Base-by-base conservation (phyloP, 2,888 invertebrate species). In the Pachydiplax longipennis region DNA sequence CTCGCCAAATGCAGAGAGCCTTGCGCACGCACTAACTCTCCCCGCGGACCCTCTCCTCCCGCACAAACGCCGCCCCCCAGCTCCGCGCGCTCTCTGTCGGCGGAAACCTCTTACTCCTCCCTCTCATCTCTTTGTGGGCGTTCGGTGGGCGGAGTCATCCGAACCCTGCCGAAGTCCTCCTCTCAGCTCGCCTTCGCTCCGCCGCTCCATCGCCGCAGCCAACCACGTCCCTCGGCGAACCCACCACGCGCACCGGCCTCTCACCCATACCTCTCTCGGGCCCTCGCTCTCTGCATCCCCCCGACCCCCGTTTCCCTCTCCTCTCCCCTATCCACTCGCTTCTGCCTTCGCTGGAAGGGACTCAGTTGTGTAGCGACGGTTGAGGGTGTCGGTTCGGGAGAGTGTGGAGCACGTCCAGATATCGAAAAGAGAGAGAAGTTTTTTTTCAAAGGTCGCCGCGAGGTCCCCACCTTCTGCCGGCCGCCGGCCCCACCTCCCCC, bases 281-380 rank as follows among this genome's bases (percentile, higher is more conserved):
- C 37, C 1, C 5, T 5, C n/a, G 22, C 22, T n/a, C 35, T 18
- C 6, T n/a, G 35, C 18, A 12, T 37, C 61, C 87, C n/a, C 87
- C 87, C 22, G 25, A 58, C 65, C 35, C 58, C 35, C 18, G 25
- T 25, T 35, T 18, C 31, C 6, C 35, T 8, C 35, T 13, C 35
- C 58, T 0, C 58, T 31, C 87, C 53, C 83, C 53, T 18, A 15
- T 37, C 87, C 87, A 61, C 58, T 37, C 87, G 37, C 65, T 13
- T 61, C 87, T 87, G 61, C 87, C 87, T 87, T 61, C 87, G 61
- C 61, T 40, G 65, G 35, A 31, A 37, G 40, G 65, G 87, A 35
- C 87, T 87, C 87, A 87, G 87, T 87, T 87, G 87, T 53, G 87
- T 65, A 87, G 87, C 87, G 87, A 87, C 87, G 87, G 87, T 87